Evolutionary conservation across 2,888 invertebrate species (phyloP).

Genomic region (Hydraecia micacea): DNA sequence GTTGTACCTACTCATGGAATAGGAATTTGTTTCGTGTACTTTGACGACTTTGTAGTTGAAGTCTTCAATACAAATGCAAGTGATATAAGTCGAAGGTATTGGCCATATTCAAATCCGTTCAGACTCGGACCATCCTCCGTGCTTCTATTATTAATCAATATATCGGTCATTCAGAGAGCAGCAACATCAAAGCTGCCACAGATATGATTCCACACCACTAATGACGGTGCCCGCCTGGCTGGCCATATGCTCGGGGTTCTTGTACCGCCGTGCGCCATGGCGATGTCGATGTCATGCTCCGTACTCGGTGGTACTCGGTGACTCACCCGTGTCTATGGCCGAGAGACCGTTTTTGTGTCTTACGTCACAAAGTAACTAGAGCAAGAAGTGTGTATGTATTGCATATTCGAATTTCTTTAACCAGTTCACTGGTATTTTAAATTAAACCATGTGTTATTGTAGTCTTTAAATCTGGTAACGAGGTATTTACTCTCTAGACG

Average conservation of each 20-base stretch:
- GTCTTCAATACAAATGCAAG: background rate
- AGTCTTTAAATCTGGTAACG: background rate
- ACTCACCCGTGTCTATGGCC: constrained; percentile 21
- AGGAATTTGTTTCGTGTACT: background rate
- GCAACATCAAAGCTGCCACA: constrained; percentile 2
- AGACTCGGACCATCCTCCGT: background rate
- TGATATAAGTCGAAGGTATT: background rate
- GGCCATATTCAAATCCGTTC: background rate
- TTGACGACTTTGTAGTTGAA: background rate
- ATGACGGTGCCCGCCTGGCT: constrained; percentile 8
- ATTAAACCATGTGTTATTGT: background rate
- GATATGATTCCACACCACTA: background rate
- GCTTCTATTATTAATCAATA: constrained; percentile 3
- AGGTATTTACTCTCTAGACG: constrained; percentile 1
- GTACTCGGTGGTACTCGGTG: constrained; percentile 19
- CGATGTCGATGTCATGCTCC: too few species aligned
- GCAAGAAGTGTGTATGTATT: constrained; percentile 19
- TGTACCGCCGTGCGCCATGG: background rate
- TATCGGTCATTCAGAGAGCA: background rate
- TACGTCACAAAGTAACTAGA: constrained; percentile 29
- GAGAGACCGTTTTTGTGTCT: constrained; percentile 32
- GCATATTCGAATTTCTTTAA: constrained; percentile 24
- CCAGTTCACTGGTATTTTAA: constrained; percentile 21
- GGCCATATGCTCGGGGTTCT: background rate
- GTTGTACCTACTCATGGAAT: background rate